Conservation (phyloP, 2,113 vertebrate genomes). For the Phyllopteryx taeniolatus region DNA sequence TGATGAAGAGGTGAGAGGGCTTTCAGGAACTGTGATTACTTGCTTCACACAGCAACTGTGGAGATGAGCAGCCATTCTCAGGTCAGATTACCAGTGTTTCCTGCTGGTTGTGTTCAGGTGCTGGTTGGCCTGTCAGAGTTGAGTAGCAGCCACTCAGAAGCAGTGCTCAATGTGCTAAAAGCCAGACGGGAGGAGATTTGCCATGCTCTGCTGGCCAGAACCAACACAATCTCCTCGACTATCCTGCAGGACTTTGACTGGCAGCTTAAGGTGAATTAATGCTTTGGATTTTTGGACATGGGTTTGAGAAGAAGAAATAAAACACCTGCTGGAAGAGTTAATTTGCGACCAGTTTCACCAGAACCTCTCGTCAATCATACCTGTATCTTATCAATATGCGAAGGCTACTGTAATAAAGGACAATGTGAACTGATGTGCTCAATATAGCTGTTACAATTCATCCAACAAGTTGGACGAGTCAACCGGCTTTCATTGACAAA, state of each 20-base stretch:
- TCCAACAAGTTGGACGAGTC: too few relatives aligned
- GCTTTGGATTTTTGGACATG: background rate
- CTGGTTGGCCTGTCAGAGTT: constrained; percentile 71
- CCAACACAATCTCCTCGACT: constrained; percentile 81
- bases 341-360: too few relatives aligned
- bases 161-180: constrained; percentile 77
- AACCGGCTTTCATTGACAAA: too few relatives aligned
- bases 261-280: constrained; percentile 85
- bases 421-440: too few relatives aligned
- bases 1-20: constrained; percentile 78
- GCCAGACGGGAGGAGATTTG: constrained; percentile 83
- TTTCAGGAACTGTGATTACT: background rate
- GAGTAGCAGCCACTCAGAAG: constrained; percentile 67
- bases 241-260: constrained; percentile 93
- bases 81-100: background rate
- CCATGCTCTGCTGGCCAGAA: constrained; percentile 76
- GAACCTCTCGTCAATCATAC: too few relatives aligned
- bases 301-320: too few relatives aligned
- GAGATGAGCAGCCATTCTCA: background rate
- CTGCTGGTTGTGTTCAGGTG: constrained; percentile 64
- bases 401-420: too few relatives aligned
- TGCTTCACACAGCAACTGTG: too few relatives aligned
- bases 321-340: too few relatives aligned
- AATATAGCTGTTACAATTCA: too few relatives aligned
- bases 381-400: too few relatives aligned